Conservation (phyloP, 2,888 invertebrate species). For the Drosophila nigritarsus region DNA sequence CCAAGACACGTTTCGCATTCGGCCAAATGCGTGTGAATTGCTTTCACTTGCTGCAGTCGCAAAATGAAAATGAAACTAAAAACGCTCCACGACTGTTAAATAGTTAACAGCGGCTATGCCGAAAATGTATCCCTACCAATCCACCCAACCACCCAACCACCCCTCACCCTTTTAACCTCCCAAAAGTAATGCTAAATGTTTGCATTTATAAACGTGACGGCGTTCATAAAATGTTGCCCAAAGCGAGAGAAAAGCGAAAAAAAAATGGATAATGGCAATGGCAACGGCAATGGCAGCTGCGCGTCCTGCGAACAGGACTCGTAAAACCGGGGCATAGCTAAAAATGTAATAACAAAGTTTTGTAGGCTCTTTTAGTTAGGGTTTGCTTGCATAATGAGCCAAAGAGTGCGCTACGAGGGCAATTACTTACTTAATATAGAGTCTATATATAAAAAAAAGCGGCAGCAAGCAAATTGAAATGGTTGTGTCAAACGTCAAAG, state of each 20-base stretch:
- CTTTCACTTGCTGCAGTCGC: slow-evolving; percentile 66
- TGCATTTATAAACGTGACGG: slow-evolving; percentile 69
- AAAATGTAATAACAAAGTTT: slow-evolving; percentile 59
- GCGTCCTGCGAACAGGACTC: slow-evolving; percentile 28
- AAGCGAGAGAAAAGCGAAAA: slow-evolving; percentile 7
- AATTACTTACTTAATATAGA: slow-evolving; percentile 42
- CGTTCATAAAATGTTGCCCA: slow-evolving; percentile 49
- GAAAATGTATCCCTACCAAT: slow-evolving; percentile 1
- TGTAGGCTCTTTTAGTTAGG: slow-evolving; percentile 45
- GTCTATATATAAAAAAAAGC: slow-evolving; percentile 21
- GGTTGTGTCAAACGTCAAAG: slow-evolving; percentile 18
- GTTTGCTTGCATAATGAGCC: slow-evolving; percentile 37
- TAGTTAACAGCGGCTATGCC: slow-evolving; percentile 51
- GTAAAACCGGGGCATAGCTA: slow-evolving; percentile 29
- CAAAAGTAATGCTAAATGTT: slow-evolving; percentile 57
- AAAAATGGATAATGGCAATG: slow-evolving; percentile 46
- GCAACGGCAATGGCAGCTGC: slow-evolving; percentile 36
- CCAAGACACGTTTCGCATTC: slow-evolving; percentile 69
- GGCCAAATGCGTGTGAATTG: slow-evolving; percentile 70
- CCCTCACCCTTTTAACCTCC: background rate
- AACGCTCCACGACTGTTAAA: slow-evolving; percentile 66
- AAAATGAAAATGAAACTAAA: slow-evolving; percentile 67
- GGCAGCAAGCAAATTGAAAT: slow-evolving; percentile 36
- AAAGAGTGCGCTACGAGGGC: slow-evolving; percentile 37
- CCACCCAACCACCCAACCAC: background rate